Base-by-base conservation (phyloP, 1,140 invertebrate genomes). In the Tetragonula clypearis region DNA sequence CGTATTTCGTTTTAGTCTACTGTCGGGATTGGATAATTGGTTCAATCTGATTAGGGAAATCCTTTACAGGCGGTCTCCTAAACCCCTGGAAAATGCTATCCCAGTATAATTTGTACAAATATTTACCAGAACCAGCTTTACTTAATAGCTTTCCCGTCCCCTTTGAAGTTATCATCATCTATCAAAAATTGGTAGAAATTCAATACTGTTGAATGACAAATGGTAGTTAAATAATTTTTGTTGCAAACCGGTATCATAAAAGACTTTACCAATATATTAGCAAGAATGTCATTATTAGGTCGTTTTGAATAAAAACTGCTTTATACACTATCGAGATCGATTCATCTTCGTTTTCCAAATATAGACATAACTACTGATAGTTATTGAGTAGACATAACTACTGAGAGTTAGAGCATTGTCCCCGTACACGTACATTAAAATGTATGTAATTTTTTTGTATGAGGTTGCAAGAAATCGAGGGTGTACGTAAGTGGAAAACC, bases 21-120 rank as follows among this genome's bases (percentile, higher is more conserved):
- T 76, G 53, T 71, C 74, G 41, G 49, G 84, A 73, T 65, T 80
- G 66, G 73, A 79, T 90, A 90, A 90, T 89, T 89, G 86, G 55
- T 76, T 68, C 82, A 82, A 89, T 89, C 86, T 80, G 79, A 90
- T 90, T 86, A 87, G 81, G 35, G 58, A 83, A 72, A 90, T 89
- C 82, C 77, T 26, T 73, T 55, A 73, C 1, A 23, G 73, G 60
- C 49, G n/a, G 21, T 2, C 41, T 55, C 53, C 71, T 56, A 55
- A 53, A 58, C 49, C 21, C n/a, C 12, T 6, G 53, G 53, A 60
- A 73, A 85, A 84, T 58, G 58, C 55, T 81, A 78, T 71, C 23
- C 35, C 21, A 41, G 75, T 49, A 87, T 35, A 65, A 87, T 80
- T 49, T n/a, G 11, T 21, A 9, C 49, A 66, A 75, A 75, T 55